Conservation (phyloP, 2,113 vertebrate species). For the Equus przewalskii region DNA sequence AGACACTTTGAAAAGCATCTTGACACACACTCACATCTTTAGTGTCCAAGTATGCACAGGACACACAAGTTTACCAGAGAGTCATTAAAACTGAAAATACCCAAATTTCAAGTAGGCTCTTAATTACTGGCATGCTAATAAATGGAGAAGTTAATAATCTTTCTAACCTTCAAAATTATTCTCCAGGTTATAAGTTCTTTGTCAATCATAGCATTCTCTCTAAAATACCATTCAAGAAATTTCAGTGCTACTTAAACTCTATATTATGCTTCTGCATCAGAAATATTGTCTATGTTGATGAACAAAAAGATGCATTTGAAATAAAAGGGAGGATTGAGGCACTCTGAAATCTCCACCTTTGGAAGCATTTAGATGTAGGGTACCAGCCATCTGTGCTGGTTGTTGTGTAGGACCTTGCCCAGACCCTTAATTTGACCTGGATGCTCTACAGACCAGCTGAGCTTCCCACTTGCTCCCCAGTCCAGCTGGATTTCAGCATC, state of each 20-base stretch:
- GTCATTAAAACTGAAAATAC: background rate
- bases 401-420: background rate
- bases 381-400: background rate
- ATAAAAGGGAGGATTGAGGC: background rate
- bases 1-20: background rate
- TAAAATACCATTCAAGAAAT: constrained; percentile 20
- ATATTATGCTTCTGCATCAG: background rate
- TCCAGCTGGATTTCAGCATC: constrained; percentile 31
- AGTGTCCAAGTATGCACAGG: background rate
- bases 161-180: background rate
- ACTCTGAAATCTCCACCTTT: background rate
- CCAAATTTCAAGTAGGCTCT: background rate
- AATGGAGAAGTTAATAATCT: background rate
- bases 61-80: background rate
- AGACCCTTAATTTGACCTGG: background rate
- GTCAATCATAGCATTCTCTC: background rate
- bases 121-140: background rate
- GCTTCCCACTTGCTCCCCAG: background rate
- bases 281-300: background rate
- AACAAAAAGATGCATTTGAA: background rate
- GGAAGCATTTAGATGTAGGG: background rate
- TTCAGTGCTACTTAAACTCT: background rate
- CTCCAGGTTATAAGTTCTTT: background rate
- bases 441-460: background rate
- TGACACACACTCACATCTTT: background rate